Base-by-base conservation (phyloP, 1,140 invertebrate species). In the Cherax quadricarinatus region DNA sequence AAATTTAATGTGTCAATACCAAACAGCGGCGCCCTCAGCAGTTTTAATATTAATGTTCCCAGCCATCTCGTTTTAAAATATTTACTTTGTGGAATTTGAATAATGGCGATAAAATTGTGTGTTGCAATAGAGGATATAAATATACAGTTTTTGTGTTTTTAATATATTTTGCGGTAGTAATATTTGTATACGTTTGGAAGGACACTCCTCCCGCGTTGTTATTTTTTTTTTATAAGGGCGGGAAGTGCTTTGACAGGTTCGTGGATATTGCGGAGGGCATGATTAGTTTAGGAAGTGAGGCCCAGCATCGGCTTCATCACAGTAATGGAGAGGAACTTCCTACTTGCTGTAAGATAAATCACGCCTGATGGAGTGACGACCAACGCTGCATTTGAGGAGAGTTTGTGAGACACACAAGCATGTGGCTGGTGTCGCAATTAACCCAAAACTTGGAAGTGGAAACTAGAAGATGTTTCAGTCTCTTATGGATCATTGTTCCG, bases 1-100 rank as follows among this genome's bases (percentile, higher is more conserved):
- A 91, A 91, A 91, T 91, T 91, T 91, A 91, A 91, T 91, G 89
- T 91, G 89, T 91, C 89, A 91, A 91, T 91, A 91, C 82, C 89
- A 91, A 91, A 91, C 89, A 91, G 89, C 83, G 82, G 70, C 89
- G 89, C 82, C 82, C 89, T 85, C 82, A 85, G 89, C 89, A 91
- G 83, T 91, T 91, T 91, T 91, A 91, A 86, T 91, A 91, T 91
- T 91, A 91, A 91, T 91, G 83, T 91, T 91, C 82, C 62, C 83
- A 83, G 82, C 73, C 87, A 88, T 88, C 83, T 84, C 82, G 73
- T 53, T 91, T 60, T 85, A 79, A 91, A 78, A 91, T 91, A 85
- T 91, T 91, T 91, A 86, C 83, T 85, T 78, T 78, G 73, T 79
- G 73, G 73, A 89, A 85, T 91, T 91, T 85, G 62, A 91, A 85